Percentiles rank a stretch among this genome's conserved stretches.
These are phyloP conservation scores for Watsonalla binaria DNA, from an alignment of 2,888 invertebrate genomes.

Conservation along the genomic window DNA sequence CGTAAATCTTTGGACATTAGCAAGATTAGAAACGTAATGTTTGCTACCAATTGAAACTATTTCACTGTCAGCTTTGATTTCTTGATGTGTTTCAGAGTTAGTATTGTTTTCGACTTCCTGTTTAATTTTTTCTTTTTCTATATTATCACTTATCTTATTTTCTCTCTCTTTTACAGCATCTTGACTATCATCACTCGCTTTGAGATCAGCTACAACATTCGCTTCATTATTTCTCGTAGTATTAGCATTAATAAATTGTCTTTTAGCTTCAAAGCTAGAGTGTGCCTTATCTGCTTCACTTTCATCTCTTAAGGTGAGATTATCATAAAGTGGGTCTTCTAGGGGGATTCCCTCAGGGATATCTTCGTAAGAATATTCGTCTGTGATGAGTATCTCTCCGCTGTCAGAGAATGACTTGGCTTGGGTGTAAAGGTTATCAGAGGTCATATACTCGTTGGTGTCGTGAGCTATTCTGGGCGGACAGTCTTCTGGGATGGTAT, in stretches of 20 bases:
- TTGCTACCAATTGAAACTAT: not conserved
- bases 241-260: not conserved
- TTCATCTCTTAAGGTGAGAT: constrained; percentile 33
- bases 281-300: constrained; percentile 1
- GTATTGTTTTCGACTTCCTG: constrained; percentile 1
- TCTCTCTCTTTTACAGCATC: not conserved
- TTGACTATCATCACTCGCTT: not conserved
- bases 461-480: constrained; percentile 49
- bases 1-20: not conserved
- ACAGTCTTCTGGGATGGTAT: constrained; percentile 68
- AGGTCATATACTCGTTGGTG: constrained; percentile 36
- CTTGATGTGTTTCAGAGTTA: not conserved
- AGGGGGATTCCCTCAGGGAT: constrained; percentile 64
- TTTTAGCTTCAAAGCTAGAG: too few relatives aligned
- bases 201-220: not conserved
- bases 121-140: constrained; percentile 4
- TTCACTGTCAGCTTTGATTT: not conserved
- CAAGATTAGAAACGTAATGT: not conserved
- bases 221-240: not conserved
- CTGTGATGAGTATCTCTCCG: constrained; percentile 52
- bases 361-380: constrained; percentile 61
- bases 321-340: constrained; percentile 62
- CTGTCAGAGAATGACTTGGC: constrained; percentile 46
- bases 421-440: constrained; percentile 58
- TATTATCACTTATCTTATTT: not conserved